Base-by-base conservation (phyloP, 2,797 vertebrate genomes). In the Pampus argenteus region DNA sequence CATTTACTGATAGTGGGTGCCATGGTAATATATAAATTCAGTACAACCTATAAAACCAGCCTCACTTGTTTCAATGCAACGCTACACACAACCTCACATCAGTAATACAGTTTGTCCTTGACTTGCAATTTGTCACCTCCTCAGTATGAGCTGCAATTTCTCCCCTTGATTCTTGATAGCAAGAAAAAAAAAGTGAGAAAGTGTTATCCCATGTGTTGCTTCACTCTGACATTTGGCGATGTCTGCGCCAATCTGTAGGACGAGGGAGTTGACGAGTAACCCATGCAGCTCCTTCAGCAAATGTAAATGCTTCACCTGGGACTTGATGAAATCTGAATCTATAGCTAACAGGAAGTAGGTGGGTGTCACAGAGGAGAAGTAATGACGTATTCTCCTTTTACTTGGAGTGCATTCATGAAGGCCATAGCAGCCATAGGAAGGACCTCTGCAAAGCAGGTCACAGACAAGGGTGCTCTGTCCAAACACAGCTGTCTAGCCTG, bases 401-500 rank as follows among this genome's bases (percentile, higher is more conserved):
- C 63, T 38, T 61, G 22, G 38, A 50, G 58, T 59, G 20, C 60
- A 82, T 66, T 80, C 76, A 74, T 17, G 58, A 63, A 18, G 38
- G 55, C 57, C 0, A n/a, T 9, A 42, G 36, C 51, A 79, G 49
- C 38, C 72, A n/a, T n/a, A 31, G 55, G 1, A 25, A 66, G 75
- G 51, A 83, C 70, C 71, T 82, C 62, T 55, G 64, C 36, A 64
- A 67, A 77, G 69, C 84, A 91, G 88, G 90, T 91, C 92, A 88
- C 63, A 62, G 79, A 90, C 88, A 88, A 90, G 88, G 77, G 67
- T 71, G 80, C 84, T 91, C 90, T 92, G 80, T 91, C 83, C 88
- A 94, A 93, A 95, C 87, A 92, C 91, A 94, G 92, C 90, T 93
- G 91, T 89, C 57, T 2, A 85, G 89, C 77, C 74, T 71, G 78